phyloP scores from a whole-genome alignment of 2,888 invertebrate species.

The Bombylius discolor region DNA sequence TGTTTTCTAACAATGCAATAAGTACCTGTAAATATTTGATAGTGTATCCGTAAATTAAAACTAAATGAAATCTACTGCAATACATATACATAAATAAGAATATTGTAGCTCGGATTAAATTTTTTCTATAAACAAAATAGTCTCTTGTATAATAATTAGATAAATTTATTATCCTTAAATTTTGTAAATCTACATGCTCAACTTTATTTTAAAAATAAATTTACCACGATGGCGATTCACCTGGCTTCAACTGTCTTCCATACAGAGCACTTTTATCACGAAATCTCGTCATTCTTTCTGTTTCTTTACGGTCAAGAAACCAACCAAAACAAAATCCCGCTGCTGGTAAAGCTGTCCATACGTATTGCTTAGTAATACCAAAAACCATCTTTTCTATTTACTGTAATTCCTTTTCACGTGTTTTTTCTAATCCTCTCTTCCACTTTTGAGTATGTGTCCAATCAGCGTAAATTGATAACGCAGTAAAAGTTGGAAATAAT shows the following conservation, averaged over 20 bases:
- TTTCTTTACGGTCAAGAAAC: constrained; percentile 54
- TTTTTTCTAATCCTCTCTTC: constrained; percentile 37
- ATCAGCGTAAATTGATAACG: constrained; percentile 53
- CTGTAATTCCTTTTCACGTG: background rate
- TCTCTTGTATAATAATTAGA: no score
- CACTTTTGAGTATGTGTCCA: constrained; percentile 59
- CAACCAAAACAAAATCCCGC: constrained; percentile 48
- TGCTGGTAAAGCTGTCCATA: constrained; percentile 42
- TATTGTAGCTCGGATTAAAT: no score
- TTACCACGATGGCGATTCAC: constrained; percentile 59
- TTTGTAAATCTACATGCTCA: background rate
- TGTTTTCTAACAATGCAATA: no score
- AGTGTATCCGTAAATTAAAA: no score
- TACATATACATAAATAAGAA: no score
- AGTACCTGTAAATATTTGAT: no score
- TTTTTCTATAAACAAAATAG: no score
- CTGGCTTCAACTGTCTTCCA: constrained; percentile 49
- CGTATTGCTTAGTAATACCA: constrained; percentile 42
- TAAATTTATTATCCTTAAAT: no score
- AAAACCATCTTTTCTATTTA: constrained; percentile 38
- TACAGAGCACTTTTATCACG: constrained; percentile 71
- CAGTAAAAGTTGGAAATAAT: constrained; percentile 49
- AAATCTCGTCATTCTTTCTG: constrained; percentile 55
- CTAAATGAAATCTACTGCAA: no score
- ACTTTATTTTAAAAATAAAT: background rate